Base-by-base conservation (phyloP, 1,140 invertebrate species). In the Hyles euphorbiae region DNA sequence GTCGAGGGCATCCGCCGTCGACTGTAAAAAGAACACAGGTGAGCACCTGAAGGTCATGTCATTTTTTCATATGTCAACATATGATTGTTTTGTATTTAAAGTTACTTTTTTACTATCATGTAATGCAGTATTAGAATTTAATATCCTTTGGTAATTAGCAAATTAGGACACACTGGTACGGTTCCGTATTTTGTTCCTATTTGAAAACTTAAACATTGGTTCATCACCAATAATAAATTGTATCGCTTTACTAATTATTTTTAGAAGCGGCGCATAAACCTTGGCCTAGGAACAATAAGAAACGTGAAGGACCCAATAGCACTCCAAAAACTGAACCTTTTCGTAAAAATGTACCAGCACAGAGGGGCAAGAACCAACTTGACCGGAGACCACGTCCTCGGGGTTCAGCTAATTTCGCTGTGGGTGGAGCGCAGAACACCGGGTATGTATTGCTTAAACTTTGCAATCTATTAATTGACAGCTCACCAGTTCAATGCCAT, bases 371-470 rank as follows among this genome's bases (percentile, higher is more conserved):
- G 63, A 78, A 76, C 59, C 87, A 87, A 81, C 87, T 91, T 88
- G 94, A 95, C 86, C 95, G 95, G 90, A 92, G 94, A 89, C 94
- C 94, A 78, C 91, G 91, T 87, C 90, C 93, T 87, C 91, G 94
- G 85, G 92, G 93, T 88, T 74, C 90, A 74, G 87, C 91, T 90
- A 83, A 91, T 90, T 81, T 74, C 74, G 8, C 65, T 81, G 81
- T 91, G 89, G 76, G 91, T 94, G 81, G 93, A 94, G 91, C 93
- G 91, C 91, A 92, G 93, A 90, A 91, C 91, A 76, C 93, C 93
- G 87, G 93, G 93, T 91, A 92, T 76, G 65, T 66, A 40, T 22
- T 22, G 22, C 22, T 2, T 22, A 1, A 22, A 22, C 22, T 22
- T n/a, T 22, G 22, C 22, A 22, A 22, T 22, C 1, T 22, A 22